Base-by-base conservation (phyloP, 2,113 vertebrate genomes). In the Pyrgilauda ruficollis region DNA sequence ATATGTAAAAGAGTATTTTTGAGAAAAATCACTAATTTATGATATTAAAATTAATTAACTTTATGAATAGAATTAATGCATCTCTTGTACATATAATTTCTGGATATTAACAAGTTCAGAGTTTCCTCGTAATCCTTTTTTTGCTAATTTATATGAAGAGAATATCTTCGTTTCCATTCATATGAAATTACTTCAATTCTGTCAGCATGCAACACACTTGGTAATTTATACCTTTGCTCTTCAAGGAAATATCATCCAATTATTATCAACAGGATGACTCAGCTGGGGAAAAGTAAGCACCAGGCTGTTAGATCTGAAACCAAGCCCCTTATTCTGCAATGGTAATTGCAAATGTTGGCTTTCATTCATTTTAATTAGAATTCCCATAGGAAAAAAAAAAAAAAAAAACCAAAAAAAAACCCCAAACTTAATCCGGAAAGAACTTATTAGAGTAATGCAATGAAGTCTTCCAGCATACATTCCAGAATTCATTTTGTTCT, bases 291-390 rank as follows among this genome's bases (percentile, higher is more conserved):
- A 91, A 83, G 23, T 46, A 83, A 87, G 37, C n/a, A 80, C 9
- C 46, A 59, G 23, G 18, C 37, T 76, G 41, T 73, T 86, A 69
- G 11, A 70, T 61, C 15, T 88, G 53, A 91, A 89, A 73, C 16
- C 19, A 44, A 74, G 44, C 30, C 10, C 21, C 19, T 80, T 88
- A n/a, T 47, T 77, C 63, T 83, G 11, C 11, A 82, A 31, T 19
- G 11, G 26, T 55, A 92, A 84, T 91, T 91, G 41, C 46, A 90
- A 82, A 91, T 80, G 30, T 46, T 44, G 66, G 30, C 27, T 74
- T 93, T 96, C 44, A 91, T 77, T 91, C 63, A 90, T 93, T 95
- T 91, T 95, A 95, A 89, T 96, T 87, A 73, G 70, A 62, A 4
- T 66, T 87, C 49, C 46, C 27, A 69, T 13, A 73, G n/a, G 73